phyloP scores from a whole-genome alignment of 2,888 invertebrate species.

The Belgica antarctica region DNA sequence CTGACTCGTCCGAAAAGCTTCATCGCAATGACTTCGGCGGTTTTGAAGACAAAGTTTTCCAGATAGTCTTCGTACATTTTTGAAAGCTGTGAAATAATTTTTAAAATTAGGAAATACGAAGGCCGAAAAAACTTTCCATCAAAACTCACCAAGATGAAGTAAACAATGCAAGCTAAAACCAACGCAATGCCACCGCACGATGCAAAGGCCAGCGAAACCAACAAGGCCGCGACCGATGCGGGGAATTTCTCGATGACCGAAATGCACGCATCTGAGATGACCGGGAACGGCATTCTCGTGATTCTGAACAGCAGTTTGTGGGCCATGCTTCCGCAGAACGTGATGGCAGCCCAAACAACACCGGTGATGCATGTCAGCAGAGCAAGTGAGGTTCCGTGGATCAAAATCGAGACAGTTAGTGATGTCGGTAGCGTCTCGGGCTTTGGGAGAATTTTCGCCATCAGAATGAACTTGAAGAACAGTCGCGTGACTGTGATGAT shows the following conservation, averaged over 20 bases:
- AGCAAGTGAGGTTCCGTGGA: constrained; percentile 65
- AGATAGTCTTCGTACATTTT: constrained; percentile 68
- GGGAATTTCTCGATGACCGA: constrained; percentile 68
- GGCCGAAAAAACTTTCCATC: too few relatives aligned
- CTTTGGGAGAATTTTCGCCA: constrained; percentile 46
- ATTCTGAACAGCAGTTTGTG: constrained; percentile 67
- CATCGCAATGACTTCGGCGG: constrained; percentile 52
- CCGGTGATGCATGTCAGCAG: constrained; percentile 60
- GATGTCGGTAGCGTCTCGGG: constrained; percentile 47
- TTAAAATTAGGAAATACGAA: constrained; percentile 50
- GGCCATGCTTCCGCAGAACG: constrained; percentile 68
- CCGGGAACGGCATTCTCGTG: constrained; percentile 46
- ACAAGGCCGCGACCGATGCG: constrained; percentile 62
- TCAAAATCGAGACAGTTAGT: constrained; percentile 59
- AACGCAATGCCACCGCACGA: constrained; percentile 76
- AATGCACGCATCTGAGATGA: constrained; percentile 57
- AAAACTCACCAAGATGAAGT: constrained; percentile 64
- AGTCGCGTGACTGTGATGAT: constrained; percentile 50
- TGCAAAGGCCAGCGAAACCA: constrained; percentile 63
- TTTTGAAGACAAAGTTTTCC: constrained; percentile 58
- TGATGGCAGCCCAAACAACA: constrained; percentile 59
- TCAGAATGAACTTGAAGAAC: constrained; percentile 47
- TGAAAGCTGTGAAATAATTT: constrained; percentile 60
- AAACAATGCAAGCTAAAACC: constrained; percentile 64
- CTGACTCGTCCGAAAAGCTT: constrained; percentile 47